Base-by-base conservation (phyloP, 2,797 vertebrate genomes). In the Galaxias olidus region DNA sequence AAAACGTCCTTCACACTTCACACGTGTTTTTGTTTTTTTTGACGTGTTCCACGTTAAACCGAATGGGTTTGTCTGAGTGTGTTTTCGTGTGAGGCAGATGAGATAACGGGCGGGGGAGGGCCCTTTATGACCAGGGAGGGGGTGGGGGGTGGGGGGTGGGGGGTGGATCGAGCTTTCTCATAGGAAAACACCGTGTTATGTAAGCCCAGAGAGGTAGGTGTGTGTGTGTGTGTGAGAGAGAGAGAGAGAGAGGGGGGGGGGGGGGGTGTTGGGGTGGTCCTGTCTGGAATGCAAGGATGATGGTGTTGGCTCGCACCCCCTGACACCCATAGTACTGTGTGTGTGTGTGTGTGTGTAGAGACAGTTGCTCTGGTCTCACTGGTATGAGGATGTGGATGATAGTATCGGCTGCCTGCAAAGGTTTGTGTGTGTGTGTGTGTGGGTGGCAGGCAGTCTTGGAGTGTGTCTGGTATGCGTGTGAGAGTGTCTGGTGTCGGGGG, bases 1-100 rank as follows among this genome's bases (percentile, higher is more conserved):
- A n/a, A n/a, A n/a, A n/a, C n/a, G n/a, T n/a, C n/a, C n/a, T n/a
- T 84, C 80, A 81, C 75, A 86, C 86, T 88, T 90, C 81, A 85
- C 85, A 86, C 78, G 67, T 42, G 60, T 64, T 53, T 78, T 67
- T 72, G 64, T 71, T 55, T 2, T 47, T 65, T 63, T 57, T 9
- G n/a, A n/a, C n/a, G n/a, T n/a, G n/a, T n/a, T n/a, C n/a, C n/a
- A n/a, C n/a, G n/a, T n/a, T n/a, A n/a, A n/a, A n/a, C n/a, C n/a
- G n/a, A n/a, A 12, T 68, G 72, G 9, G n/a, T 42, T 49, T 49
- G 10, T 51, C 18, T 40, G 51, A 50, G 15, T 17, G 45, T 52
- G 13, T 30, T 46, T 13, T 8, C 48, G 51, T 14, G 42, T 10
- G 8, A 57, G 20, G 9, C 75, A 44, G 57, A 60, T 17, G 13